Conservation (phyloP, 1,140 invertebrate genomes). For the Drosophila chauvacae region DNA sequence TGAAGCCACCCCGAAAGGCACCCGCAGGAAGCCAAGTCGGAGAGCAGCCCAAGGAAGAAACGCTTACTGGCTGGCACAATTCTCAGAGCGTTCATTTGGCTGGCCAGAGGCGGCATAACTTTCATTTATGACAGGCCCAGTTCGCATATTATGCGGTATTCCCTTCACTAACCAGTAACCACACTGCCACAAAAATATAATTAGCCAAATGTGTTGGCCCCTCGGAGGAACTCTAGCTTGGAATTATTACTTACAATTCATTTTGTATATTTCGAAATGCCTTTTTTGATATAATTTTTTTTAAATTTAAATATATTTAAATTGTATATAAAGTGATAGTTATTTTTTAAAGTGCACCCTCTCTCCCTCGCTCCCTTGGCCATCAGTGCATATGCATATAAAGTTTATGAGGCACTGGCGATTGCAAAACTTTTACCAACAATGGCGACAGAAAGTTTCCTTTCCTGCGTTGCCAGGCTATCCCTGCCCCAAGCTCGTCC, state of each 20-base stretch:
- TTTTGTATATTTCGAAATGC: background rate
- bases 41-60: slow-evolving; percentile 8
- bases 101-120: slow-evolving; percentile 67
- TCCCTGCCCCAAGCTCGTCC: background rate
- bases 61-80: slow-evolving; percentile 49
- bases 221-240: background rate
- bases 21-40: background rate
- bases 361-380: slow-evolving; percentile 12
- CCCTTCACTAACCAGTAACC: slow-evolving; percentile 30
- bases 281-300: background rate
- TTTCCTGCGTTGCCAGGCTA: slow-evolving; percentile 29
- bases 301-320: no score
- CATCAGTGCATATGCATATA: slow-evolving; percentile 69
- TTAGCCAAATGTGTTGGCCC: background rate
- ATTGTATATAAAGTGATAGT: background rate
- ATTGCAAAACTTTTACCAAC: slow-evolving; percentile 77
- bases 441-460: slow-evolving; percentile 78
- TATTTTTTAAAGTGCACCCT: background rate
- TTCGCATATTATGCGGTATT: slow-evolving; percentile 75
- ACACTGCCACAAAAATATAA: slow-evolving; percentile 4
- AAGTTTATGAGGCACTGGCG: slow-evolving; percentile 76
- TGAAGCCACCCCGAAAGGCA: slow-evolving; percentile 9
- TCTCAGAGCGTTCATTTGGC: slow-evolving; percentile 72
- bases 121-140: slow-evolving; percentile 75
- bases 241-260: background rate